These are phyloP conservation scores for Calypte anna DNA, from an alignment of 2,113 vertebrate species.

Conservation along the genomic window DNA sequence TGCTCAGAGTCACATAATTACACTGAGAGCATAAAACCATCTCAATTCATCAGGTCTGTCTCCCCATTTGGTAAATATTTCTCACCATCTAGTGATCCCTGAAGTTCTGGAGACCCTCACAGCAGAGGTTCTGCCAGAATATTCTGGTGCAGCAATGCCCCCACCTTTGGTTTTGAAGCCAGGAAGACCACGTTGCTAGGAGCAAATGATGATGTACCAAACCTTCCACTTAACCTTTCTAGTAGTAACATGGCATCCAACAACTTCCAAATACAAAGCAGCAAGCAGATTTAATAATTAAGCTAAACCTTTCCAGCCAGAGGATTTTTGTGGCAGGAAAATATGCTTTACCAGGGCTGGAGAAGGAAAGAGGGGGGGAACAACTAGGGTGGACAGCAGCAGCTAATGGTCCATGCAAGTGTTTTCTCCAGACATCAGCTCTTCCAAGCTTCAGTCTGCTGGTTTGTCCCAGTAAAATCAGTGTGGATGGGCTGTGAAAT, in stretches of 20 bases:
- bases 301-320: not conserved
- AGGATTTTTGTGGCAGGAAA: not conserved
- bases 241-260: not conserved
- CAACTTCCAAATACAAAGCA: not conserved
- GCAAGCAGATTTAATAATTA: not conserved
- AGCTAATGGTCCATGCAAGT: not conserved
- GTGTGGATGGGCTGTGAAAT: not conserved
- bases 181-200: not conserved
- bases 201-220: not conserved
- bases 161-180: not conserved
- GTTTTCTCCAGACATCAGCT: not conserved
- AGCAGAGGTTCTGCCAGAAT: not conserved
- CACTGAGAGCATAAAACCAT: not conserved
- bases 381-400: not conserved
- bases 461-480: not conserved
- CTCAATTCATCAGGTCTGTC: not conserved
- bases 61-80: not conserved
- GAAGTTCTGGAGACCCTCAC: not conserved
- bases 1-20: not conserved
- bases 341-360: rapidly evolving
- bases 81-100: not conserved
- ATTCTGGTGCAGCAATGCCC: not conserved
- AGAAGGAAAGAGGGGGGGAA: not conserved
- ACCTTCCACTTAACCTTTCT: not conserved
- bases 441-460: not conserved